phyloP scores from a whole-genome alignment of 2,113 vertebrate genomes.

The Hystrix cristata region DNA sequence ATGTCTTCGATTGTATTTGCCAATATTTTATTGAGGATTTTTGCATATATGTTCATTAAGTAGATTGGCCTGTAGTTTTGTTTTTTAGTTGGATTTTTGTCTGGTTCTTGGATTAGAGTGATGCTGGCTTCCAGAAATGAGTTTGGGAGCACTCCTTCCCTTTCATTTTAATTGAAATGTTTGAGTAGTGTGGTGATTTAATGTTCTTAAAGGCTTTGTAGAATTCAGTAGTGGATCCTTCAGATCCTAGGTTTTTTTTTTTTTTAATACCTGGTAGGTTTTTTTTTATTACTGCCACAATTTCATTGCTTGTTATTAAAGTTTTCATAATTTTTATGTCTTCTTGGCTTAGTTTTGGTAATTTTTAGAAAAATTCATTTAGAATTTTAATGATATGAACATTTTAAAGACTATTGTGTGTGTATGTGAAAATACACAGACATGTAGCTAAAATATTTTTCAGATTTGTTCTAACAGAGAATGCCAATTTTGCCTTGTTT shows the following conservation, averaged over 20 bases:
- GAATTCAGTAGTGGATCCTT: background rate
- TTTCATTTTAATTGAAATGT: background rate
- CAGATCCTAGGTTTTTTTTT: background rate
- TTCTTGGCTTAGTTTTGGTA: background rate
- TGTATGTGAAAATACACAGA: background rate
- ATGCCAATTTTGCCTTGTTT: background rate
- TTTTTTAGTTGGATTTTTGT: background rate
- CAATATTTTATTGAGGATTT: background rate
- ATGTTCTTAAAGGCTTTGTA: background rate
- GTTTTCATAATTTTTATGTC: background rate
- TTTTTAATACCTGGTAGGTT: background rate
- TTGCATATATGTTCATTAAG: background rate
- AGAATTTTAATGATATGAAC: background rate
- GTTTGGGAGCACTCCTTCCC: background rate
- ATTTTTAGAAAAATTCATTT: background rate
- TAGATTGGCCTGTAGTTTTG: background rate
- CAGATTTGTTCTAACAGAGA: background rate
- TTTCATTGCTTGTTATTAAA: background rate
- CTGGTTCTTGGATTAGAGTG: background rate
- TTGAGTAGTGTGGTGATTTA: background rate
- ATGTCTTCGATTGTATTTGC: background rate
- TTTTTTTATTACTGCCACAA: background rate
- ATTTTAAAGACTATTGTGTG: background rate
- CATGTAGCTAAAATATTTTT: constrained; percentile 17
- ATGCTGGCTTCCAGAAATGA: background rate